phyloP scores from a whole-genome alignment of 2,797 vertebrate genomes.

The Karalla daura region DNA sequence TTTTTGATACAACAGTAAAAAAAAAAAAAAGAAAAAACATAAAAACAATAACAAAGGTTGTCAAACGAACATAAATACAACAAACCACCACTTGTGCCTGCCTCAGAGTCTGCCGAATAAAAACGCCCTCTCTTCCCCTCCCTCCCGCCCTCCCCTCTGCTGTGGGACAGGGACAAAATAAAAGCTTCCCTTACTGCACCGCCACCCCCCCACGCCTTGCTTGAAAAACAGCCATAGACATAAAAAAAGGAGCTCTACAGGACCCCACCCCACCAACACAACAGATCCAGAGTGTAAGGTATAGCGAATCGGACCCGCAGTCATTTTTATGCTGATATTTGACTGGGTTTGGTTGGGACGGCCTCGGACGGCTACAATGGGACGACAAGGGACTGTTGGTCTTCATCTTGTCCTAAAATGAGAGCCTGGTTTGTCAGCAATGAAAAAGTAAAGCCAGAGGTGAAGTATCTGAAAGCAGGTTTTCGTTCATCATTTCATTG shows the following conservation, averaged over 20 bases:
- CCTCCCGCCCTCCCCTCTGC: conserved; percentile 15
- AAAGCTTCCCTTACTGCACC: conserved; percentile 52
- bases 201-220: conserved; percentile 66
- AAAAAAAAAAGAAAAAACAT: conserved; percentile 75
- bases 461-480: conserved; percentile 68
- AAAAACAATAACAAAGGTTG: conserved; percentile 74
- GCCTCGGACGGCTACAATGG: conserved; percentile 20
- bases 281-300: conserved; percentile 32
- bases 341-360: conserved; percentile 24
- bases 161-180: conserved; percentile 42
- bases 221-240: conserved; percentile 57
- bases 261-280: conserved; percentile 23
- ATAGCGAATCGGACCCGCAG: conserved; percentile 19
- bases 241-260: conserved; percentile 15
- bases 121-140: conserved; percentile 34
- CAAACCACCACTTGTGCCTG: conserved; percentile 66
- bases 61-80: conserved; percentile 84
- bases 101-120: conserved; percentile 45
- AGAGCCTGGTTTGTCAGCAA: conserved; percentile 45
- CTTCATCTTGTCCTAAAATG: conserved; percentile 34
- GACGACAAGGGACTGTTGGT: conserved; percentile 29
- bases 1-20: conserved; percentile 81
- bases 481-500: conserved; percentile 53
- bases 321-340: conserved; percentile 40
- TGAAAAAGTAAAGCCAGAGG: conserved; percentile 56